Conservation (phyloP, 1,140 invertebrate species). For the Archivesica marissinica region DNA sequence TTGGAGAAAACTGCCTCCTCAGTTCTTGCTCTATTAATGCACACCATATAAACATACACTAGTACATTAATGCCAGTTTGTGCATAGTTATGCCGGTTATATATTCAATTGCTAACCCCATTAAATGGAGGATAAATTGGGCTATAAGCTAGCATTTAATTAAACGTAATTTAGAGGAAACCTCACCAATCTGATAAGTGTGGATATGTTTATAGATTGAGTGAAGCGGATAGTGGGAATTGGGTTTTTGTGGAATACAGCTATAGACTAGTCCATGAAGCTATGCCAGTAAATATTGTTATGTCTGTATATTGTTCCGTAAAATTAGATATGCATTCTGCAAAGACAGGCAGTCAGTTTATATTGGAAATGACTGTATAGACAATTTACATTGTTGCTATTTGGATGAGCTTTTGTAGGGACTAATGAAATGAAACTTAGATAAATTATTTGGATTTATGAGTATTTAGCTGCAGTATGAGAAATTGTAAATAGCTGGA, state of each 20-base stretch:
- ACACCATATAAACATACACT: no score
- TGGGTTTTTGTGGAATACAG: neutral
- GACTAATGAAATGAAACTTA: slow-evolving; percentile 5
- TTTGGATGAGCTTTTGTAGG: neutral
- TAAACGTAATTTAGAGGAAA: neutral
- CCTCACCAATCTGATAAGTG: neutral
- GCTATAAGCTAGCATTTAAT: neutral
- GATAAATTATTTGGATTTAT: slow-evolving; percentile 18
- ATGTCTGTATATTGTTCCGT: neutral
- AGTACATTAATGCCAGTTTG: no score
- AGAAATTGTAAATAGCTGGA: neutral
- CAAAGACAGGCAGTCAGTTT: neutral
- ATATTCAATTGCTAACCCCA: no score
- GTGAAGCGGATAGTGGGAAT: neutral
- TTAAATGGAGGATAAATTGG: neutral
- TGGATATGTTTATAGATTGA: neutral
- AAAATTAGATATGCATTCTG: slow-evolving; percentile 25
- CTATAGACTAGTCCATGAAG: neutral
- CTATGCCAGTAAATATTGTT: neutral
- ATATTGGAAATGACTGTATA: slow-evolving; percentile 18
- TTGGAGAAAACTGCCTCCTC: no score
- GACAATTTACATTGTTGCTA: neutral
- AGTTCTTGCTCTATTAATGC: no score
- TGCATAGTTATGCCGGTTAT: no score
- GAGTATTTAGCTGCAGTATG: neutral